Conservation (phyloP, 1,140 invertebrate genomes). For the Artemia franciscana region DNA sequence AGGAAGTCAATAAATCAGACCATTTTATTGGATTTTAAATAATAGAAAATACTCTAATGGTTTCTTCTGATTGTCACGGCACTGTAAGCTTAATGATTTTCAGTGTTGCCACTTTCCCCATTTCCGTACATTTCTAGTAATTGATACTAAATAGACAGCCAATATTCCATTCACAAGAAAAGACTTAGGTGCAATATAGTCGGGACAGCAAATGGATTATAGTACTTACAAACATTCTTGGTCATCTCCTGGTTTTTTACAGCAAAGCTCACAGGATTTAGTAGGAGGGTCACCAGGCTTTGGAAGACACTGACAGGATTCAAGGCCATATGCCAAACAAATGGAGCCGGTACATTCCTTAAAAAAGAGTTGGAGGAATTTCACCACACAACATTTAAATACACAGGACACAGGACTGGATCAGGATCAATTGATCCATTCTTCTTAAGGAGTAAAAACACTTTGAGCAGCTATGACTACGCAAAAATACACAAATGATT, state of each 20-base stretch:
- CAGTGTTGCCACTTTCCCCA: not conserved
- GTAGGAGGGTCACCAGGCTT: constrained; percentile 45
- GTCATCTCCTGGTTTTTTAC: constrained; percentile 57
- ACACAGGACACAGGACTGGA: no score
- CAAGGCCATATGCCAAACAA: constrained; percentile 71
- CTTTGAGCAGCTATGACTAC: no score
- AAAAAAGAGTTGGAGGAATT: no score
- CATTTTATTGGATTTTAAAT: no score
- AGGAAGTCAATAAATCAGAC: no score
- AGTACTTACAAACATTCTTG: constrained; percentile 39
- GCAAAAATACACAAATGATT: no score
- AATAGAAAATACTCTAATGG: no score
- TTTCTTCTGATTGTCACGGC: not conserved
- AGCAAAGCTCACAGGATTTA: constrained; percentile 71
- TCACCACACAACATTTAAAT: no score
- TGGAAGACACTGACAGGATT: constrained; percentile 79
- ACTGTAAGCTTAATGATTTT: not conserved
- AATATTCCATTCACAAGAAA: not conserved
- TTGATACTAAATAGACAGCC: not conserved
- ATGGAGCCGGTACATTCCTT: constrained; percentile 79
- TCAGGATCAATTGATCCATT: no score
- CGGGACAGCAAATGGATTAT: not conserved
- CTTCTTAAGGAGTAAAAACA: no score
- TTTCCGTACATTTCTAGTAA: not conserved
- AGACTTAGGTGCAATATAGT: not conserved